Evolutionary conservation across 2,113 vertebrate genomes (phyloP).

Genomic region (Sula dactylatra): DNA sequence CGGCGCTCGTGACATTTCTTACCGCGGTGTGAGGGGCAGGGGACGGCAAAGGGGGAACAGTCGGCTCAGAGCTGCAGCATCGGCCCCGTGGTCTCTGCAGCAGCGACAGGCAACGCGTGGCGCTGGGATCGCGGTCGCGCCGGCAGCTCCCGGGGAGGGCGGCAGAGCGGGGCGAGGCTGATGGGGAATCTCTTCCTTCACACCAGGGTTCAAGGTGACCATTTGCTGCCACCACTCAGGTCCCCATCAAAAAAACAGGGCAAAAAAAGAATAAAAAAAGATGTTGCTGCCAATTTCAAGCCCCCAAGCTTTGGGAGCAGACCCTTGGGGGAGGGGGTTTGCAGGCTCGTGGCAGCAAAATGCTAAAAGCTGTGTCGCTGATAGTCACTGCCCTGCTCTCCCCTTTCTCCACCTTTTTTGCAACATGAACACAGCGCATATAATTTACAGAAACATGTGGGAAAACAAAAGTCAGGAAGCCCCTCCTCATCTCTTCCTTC

Average conservation of each 20-base stretch:
- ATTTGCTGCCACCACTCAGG: background rate
- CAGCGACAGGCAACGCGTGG: rapidly evolving
- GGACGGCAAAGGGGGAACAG: background rate
- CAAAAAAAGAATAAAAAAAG: background rate
- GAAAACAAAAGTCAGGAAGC: background rate
- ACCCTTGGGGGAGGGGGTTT: background rate
- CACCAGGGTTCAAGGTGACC: background rate
- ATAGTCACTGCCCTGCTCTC: background rate
- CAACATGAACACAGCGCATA: background rate
- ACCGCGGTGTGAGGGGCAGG: rapidly evolving
- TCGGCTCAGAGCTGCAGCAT: background rate
- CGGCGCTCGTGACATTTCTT: rapidly evolving
- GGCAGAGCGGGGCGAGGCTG: background rate
- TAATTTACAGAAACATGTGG: background rate
- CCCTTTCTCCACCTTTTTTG: background rate
- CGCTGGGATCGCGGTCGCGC: rapidly evolving
- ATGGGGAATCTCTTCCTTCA: background rate
- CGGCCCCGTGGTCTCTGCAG: background rate
- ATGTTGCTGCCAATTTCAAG: rapidly evolving
- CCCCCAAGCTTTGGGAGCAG: background rate
- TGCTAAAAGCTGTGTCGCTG: background rate
- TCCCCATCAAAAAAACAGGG: rapidly evolving
- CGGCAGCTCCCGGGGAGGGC: background rate
- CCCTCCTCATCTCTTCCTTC: background rate
- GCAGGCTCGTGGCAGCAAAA: background rate